These are phyloP conservation scores for Thamnophis sirtalis DNA, from an alignment of 2,113 vertebrate genomes.

Conservation along the genomic window DNA sequence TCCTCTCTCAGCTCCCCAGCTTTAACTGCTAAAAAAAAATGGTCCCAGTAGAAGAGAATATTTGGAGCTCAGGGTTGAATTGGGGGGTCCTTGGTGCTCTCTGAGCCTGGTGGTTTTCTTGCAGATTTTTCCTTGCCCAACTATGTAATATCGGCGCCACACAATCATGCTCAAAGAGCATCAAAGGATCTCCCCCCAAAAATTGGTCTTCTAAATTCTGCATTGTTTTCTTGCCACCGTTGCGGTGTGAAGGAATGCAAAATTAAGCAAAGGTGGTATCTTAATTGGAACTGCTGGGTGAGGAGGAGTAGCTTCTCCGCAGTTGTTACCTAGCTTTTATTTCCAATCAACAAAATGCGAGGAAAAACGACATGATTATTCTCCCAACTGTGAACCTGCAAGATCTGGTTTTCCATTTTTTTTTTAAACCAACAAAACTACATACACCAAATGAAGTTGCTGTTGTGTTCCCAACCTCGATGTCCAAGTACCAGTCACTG, in stretches of 20 bases:
- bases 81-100: neutral
- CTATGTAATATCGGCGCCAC: neutral
- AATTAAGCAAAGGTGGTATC: neutral
- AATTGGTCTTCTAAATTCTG: neutral
- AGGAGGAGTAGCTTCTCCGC: neutral
- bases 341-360: neutral
- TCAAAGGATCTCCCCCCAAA: neutral
- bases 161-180: neutral
- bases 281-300: neutral
- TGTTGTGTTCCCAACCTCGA: neutral
- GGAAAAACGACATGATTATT: neutral
- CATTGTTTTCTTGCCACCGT: neutral
- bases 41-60: neutral
- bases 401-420: too few species aligned
- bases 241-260: neutral
- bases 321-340: neutral
- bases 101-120: neutral
- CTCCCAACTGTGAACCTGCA: neutral
- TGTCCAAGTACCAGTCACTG: neutral
- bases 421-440: neutral
- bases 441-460: neutral
- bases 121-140: neutral
- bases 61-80: neutral
- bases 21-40: neutral
- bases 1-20: neutral